Evolutionary conservation across 2,113 vertebrate species (phyloP).

Genomic region (Hipposideros armiger): DNA sequence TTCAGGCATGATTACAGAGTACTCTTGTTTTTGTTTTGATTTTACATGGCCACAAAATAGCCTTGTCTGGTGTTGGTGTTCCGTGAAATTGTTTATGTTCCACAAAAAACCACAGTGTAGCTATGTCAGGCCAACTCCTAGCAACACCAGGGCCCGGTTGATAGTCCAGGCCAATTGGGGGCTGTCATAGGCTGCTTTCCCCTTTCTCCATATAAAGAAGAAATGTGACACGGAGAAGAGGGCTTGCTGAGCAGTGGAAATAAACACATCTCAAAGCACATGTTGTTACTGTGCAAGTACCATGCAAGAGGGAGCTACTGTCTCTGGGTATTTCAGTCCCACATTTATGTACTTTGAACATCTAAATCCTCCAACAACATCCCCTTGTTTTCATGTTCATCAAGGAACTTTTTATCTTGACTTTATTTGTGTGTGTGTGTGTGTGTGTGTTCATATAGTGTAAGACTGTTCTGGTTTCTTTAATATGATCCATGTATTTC

Average conservation of each 20-base stretch:
- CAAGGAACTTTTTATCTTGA: background rate
- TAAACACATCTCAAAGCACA: background rate
- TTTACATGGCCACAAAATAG: background rate
- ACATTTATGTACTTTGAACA: background rate
- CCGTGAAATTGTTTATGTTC: background rate
- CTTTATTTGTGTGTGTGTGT: background rate
- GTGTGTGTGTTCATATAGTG: background rate
- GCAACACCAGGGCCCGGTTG: background rate
- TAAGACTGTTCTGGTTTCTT: slow-evolving; percentile 10
- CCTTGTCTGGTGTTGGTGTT: background rate
- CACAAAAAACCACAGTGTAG: background rate
- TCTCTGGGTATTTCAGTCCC: background rate
- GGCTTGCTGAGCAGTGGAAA: background rate
- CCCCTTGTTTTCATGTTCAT: slow-evolving; percentile 14
- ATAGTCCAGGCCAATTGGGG: background rate
- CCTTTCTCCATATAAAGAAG: background rate
- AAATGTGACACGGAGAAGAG: background rate
- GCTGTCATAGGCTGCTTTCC: background rate
- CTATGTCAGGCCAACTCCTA: background rate
- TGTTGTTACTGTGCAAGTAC: background rate
- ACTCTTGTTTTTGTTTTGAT: background rate
- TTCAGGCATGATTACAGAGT: background rate
- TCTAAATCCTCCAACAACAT: background rate
- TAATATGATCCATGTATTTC: background rate
- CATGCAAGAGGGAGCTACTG: background rate